Evolutionary conservation across 64 coral and sea anemone genomes (phyloP), one percentile per base, ranked within the genome.

Genomic region (Actinia equina): DNA sequence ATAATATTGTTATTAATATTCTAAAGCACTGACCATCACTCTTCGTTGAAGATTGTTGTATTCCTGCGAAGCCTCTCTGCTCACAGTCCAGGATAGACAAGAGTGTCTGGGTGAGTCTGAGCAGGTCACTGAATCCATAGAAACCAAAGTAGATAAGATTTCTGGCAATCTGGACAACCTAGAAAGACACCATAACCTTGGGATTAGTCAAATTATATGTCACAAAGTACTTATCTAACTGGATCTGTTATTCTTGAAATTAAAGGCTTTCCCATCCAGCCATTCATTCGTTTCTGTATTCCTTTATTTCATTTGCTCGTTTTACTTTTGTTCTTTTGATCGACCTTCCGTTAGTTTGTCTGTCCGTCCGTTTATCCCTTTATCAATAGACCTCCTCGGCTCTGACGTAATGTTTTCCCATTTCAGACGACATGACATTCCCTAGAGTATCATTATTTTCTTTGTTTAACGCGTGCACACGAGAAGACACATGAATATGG

Each of bases 91-190:
- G 49, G 59, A 99, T 99, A n/a, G 97, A 94, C 71, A 99, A 83
- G 19, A 99, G 74, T 27, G 93, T 95, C 93, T 95, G 93, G 0
- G 94, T 99, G 12, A 99, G 88, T 8, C 90, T 80, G 3, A 99
- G 52, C 25, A 99, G 86, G 59, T 99, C 97, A 91, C 93, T 99
- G 71, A 99, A 94, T 69, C 97, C 97, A 65, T 99, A 99, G 78
- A 99, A 99, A 27, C 97, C 97, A 86, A 99, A 99, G 86, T 99
- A 99, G 83, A 99, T 99, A 63, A 99, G 76, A 78, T 95, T 92
- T n/a, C 97, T 83, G 61, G 97, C 97, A 27, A 99, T 95, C 89
- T 99, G 91, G 17, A 99, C 97, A 58, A 99, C 97, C 97, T 99
- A 19, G 7, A 52, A 37, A 77, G 11, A 74, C 4, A 74, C 10